A percentile compares a stretch with the other conserved stretches of the same genome.
These are phyloP conservation scores for Pseudococcus jackbeardsleyi DNA, from an alignment of 2,888 invertebrate species.

Conservation along the genomic window DNA sequence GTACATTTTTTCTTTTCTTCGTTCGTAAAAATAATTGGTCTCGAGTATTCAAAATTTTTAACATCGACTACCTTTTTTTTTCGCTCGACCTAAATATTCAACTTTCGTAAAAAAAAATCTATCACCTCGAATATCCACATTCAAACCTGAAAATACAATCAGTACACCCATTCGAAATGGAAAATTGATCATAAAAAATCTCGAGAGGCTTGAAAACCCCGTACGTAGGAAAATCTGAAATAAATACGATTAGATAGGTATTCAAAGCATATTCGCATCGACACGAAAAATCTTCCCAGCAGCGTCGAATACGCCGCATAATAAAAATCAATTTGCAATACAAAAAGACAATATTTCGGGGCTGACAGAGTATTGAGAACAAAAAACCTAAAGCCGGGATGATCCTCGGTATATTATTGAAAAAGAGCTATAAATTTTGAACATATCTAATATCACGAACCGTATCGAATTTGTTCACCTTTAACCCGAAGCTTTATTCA, in stretches of 20 bases:
- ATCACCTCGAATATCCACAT: too few relatives aligned
- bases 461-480: slow-evolving; percentile 10
- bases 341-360: slow-evolving; percentile 32
- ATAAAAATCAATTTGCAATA: slow-evolving; percentile 37
- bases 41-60: too few relatives aligned
- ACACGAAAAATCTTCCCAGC: neutral
- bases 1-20: too few relatives aligned
- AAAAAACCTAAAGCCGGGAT: slow-evolving; percentile 26
- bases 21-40: too few relatives aligned
- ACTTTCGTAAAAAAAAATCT: too few relatives aligned
- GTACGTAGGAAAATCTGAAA: neutral
- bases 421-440: slow-evolving; percentile 4
- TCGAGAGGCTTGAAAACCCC: neutral
- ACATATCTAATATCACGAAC: slow-evolving; percentile 1
- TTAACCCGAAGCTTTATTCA: slow-evolving; percentile 5
- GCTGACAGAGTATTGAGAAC: neutral
- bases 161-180: neutral
- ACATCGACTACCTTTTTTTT: too few relatives aligned
- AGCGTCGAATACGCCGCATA: neutral
- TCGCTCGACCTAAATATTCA: too few relatives aligned
- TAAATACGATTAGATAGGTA: neutral
- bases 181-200: neutral
- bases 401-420: slow-evolving; percentile 22
- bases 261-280: neutral
- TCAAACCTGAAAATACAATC: neutral